A percentile compares a stretch with the other conserved stretches of the same genome.
Evolutionary conservation across 2,888 invertebrate genomes (phyloP).

Genomic region (Byasa hedistus): DNA sequence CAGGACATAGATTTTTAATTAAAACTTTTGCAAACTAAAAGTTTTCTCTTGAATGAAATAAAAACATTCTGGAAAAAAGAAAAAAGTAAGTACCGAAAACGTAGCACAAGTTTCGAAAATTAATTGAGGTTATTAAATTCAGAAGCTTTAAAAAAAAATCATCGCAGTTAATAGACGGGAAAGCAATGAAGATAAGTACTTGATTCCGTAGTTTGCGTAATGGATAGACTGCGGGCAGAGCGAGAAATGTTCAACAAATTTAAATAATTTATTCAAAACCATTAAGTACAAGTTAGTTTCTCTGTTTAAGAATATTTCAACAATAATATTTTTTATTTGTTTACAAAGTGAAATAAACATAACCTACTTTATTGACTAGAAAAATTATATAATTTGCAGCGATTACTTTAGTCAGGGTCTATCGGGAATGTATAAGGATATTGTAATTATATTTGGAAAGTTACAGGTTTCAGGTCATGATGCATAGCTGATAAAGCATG

Average conservation of each 20-base stretch:
- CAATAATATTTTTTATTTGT: no score
- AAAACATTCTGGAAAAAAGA: neutral
- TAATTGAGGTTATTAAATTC: neutral
- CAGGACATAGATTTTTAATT: slow-evolving; percentile 4
- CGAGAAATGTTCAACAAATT: slow-evolving; percentile 5
- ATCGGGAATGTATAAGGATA: no score
- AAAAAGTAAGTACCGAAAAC: neutral
- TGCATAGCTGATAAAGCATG: no score
- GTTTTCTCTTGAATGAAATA: neutral
- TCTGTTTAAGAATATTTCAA: no score
- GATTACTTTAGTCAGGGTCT: no score
- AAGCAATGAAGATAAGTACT: slow-evolving; percentile 13
- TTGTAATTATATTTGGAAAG: neutral
- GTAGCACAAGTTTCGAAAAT: neutral
- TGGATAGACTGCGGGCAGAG: slow-evolving; percentile 3
- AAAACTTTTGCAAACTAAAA: neutral
- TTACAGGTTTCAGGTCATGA: neutral
- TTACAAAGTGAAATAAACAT: no score
- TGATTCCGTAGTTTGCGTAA: slow-evolving; percentile 12
- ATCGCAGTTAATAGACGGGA: slow-evolving; percentile 13
- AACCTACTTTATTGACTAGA: no score
- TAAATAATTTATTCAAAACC: neutral
- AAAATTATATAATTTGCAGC: no score
- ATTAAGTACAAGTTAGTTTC: no score
- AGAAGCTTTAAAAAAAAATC: slow-evolving; percentile 1